Evolutionary conservation across 2,888 invertebrate genomes (phyloP), one percentile per base, ranked within the genome.

Genomic region (Scaeva pyrastri): DNA sequence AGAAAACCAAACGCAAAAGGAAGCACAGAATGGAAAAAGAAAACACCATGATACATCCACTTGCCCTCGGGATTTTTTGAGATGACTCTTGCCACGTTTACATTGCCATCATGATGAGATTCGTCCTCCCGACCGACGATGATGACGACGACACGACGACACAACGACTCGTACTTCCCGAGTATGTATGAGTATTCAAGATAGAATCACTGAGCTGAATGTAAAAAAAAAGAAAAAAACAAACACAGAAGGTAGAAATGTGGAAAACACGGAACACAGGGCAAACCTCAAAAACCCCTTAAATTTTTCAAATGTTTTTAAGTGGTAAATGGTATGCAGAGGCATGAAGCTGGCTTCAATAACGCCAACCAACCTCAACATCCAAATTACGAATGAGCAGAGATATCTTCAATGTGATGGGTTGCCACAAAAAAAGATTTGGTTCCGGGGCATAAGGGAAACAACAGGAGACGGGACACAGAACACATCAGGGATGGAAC

Each of bases 91-190:
- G 74, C 82, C 66, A 77, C 82, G 62, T 86, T 86, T 86, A 86
- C 86, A 86, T 82, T 86, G 86, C 82, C 86, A 74, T 86, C 82
- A 82, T 86, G 86, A 86, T 86, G 86, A 82, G 86, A 82, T 82
- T 78, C 74, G 70, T 77, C 73, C 82, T 77, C 77, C 82, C 77
- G 77, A 86, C 19, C 19, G 48, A 48, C 16, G 6, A 45, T 7
- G 45, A 45, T 7, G 16, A 45, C 45, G 48, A 19, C 71, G 60
- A n/a, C n/a, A n/a, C n/a, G n/a, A n/a, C n/a, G n/a, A n/a, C n/a
- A n/a, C n/a, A n/a, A n/a, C n/a, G n/a, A n/a, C n/a, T n/a, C n/a
- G n/a, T n/a, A n/a, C n/a, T n/a, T n/a, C n/a, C n/a, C n/a, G n/a
- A n/a, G 72, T 71, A 45, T 48, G n/a, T 52, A 78, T 74, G 43